Evolutionary conservation across 2,113 vertebrate species (phyloP), one percentile per base, ranked within the genome.

Genomic region (Passerina amoena): DNA sequence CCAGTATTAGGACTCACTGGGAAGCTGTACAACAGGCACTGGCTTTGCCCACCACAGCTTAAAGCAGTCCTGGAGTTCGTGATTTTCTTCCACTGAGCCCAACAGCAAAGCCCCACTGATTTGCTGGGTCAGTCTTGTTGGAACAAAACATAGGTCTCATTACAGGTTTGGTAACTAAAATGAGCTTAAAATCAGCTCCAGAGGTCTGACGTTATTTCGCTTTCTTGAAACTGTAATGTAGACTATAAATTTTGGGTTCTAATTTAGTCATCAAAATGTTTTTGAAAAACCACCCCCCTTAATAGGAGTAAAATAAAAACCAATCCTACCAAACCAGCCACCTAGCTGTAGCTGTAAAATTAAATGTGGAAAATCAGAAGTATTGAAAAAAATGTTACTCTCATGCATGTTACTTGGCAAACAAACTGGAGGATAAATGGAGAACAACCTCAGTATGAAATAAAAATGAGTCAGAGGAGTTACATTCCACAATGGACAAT

Each of bases 381-480:
- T 85, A 88, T 91, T 93, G 94, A 75, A 92, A 95, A 95, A 95
- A 95, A 77, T 70, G 31, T 97, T 96, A 96, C 53, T 94, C 70
- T 94, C 96, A 87, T 96, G 95, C 97, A 96, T 65, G 86, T 94
- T 96, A 97, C 91, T 94, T 86, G 54, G 92, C 94, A 95, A 96
- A 96, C 94, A 95, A 97, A 96, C 60, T 86, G 94, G 75, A 94
- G 79, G 93, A 88, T 73, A 97, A 95, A 95, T 88, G 91, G 89
- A 96, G 77, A 95, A 96, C 80, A 92, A 94, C 88, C 83, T 95
- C 90, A 90, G 65, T 77, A 94, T 80, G 92, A 92, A 94, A 92
- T 78, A 75, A 92, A 83, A 88, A 69, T 72, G 93, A 92, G 50
- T 68, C 84, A 86, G 61, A 95, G 87, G 75, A 95, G 89, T 79